Percentiles rank a stretch among this genome's conserved stretches.
phyloP scores from a whole-genome alignment of 2,797 vertebrate genomes.

The Urocyon cinereoargenteus region DNA sequence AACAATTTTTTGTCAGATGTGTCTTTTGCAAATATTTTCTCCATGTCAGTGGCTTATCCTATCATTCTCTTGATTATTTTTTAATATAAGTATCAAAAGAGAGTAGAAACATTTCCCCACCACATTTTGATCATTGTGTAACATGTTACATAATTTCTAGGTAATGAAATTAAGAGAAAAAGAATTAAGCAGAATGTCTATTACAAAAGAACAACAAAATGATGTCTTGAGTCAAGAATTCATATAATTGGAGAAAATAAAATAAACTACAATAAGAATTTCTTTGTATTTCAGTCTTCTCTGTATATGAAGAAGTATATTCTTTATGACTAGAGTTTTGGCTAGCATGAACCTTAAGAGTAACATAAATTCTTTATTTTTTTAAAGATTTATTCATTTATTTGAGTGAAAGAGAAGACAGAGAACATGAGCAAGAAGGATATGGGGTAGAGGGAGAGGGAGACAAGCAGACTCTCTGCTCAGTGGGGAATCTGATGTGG shows the following conservation, averaged over 20 bases:
- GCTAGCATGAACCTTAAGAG: background rate
- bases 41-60: background rate
- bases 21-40: background rate
- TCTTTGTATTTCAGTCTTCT: background rate
- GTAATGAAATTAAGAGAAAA: background rate
- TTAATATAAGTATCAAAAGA: background rate
- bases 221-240: background rate
- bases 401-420: background rate
- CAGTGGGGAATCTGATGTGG: background rate
- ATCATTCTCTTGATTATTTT: background rate
- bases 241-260: background rate
- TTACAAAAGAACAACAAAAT: background rate
- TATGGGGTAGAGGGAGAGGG: background rate
- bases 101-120: background rate
- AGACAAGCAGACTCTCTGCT: background rate
- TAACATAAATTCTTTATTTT: background rate
- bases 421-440: background rate
- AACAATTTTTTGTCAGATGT: background rate
- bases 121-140: background rate
- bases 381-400: background rate
- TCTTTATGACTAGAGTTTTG: background rate
- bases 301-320: background rate
- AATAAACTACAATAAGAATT: background rate
- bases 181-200: background rate
- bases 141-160: background rate